Conservation (phyloP, 1,140 invertebrate species). For the Halesus radiatus region DNA sequence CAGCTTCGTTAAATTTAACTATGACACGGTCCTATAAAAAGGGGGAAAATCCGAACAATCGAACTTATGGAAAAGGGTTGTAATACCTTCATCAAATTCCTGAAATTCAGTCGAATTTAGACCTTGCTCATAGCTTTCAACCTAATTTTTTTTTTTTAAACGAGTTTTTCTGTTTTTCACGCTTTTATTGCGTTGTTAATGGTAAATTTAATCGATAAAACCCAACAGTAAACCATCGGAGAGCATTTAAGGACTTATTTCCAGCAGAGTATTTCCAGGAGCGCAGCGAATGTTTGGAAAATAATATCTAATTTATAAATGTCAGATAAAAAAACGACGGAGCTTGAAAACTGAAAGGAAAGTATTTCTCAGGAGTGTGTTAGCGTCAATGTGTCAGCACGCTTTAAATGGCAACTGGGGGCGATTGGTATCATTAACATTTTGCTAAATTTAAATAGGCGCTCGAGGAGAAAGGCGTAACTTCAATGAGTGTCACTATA, state of each 20-base stretch:
- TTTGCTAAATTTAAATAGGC: neutral
- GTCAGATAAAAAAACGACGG: constrained; percentile 5
- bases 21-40: neutral
- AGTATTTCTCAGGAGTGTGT: neutral
- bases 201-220: no score
- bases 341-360: neutral
- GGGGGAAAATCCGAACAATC: no score
- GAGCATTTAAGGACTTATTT: no score
- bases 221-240: no score
- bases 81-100: neutral
- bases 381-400: constrained; percentile 9
- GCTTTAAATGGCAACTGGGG: neutral
- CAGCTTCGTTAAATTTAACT: neutral
- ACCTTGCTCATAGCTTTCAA: neutral
- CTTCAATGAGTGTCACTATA: no score
- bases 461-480: no score
- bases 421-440: neutral
- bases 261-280: no score
- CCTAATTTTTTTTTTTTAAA: neutral
- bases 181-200: no score
- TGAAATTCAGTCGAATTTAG: neutral
- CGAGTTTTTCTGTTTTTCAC: no score
- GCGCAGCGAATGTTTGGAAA: neutral
- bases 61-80: neutral
- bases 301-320: neutral